Evolutionary conservation across 2,113 vertebrate genomes (phyloP), one percentile per base, ranked within the genome.

Genomic region (Gymnocephalus cernua): DNA sequence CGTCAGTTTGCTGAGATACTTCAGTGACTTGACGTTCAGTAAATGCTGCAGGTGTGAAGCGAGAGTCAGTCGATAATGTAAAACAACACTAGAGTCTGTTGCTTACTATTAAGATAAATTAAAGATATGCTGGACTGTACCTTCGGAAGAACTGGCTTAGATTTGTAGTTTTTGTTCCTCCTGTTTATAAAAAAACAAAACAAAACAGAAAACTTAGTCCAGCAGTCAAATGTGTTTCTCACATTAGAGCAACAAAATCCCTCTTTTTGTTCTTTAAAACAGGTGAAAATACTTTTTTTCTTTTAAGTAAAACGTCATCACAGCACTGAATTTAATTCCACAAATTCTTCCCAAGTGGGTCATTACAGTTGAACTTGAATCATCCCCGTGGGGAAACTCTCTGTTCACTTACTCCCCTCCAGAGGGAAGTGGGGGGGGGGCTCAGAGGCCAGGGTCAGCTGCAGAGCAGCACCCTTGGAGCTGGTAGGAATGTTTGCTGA

Each of bases 81-180:
- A 27, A 1, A 74, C 0, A 2, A 35, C 11, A 51, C 18, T 5
- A 41, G 0, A 70, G 44, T 58, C 7, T 32, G 32, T 32, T 32
- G 6, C 32, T 19, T 38, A 10, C 12, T 8, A 6, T 8, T 21
- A 2, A 25, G 13, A 56, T 50, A 1, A 27, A 18, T 38, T 10
- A 35, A 47, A 57, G 7, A 56, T 38, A 59, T 8, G 3, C 3
- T 48, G n/a, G 12, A 0, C n/a, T 92, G 92, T 90, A 99, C 98
- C 97, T 99, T 99, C 4, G 99, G 99, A 82, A 99, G 96, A 79
- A 69, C 92, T 21, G 96, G 96, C 90, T 97, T 99, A 44, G 95
- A 91, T 94, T 97, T 99, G 93, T 96, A 95, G 91, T 97, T 98
- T 94, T 96, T 99, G 90, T 97, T 99, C 92, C 98, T 95, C 97